Base-by-base conservation (phyloP, 2,888 invertebrate genomes). In the Isotomurus palustris region DNA sequence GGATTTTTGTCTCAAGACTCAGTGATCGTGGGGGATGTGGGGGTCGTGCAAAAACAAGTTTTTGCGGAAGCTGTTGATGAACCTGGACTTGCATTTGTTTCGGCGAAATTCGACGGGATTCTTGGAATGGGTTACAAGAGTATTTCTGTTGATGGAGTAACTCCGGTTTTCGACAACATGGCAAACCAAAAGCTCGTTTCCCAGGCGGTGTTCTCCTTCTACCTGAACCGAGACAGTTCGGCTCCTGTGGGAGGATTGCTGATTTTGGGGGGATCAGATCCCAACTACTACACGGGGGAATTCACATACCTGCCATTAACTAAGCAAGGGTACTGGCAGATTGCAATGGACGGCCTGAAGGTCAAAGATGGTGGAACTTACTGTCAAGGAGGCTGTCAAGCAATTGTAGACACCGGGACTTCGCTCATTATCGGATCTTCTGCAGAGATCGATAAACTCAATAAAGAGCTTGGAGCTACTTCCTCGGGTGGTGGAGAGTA, bases 151-250 rank as follows among this genome's bases (percentile, higher is more conserved):
- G 14, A 32, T 38, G 21, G 25, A 25, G 17, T 19, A 8, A 38
- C n/a, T n/a, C n/a, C n/a, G n/a, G n/a, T n/a, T n/a, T n/a, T 53
- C 28, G 24, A 53, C 47, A 44, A 32, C 24, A 32, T 48, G 41
- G 28, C 53, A 17, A 27, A 27, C 2, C 61, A 58, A 29, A 25
- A 25, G 17, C 32, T 45, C 21, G n/a, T 53, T 27, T 17, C 24
- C 36, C 2, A 1, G 2, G n/a, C 35, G 14, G n/a, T 45, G 5
- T 45, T 53, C 25, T 44, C 53, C n/a, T 45, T 53, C 19, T 53
- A 45, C 22, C 29, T 53, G 17, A n/a, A 5, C 73, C 88, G 91
- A 72, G 86, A 94, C 79, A 85, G 92, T 35, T 70, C 74, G 10
- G 87, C 86, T 32, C 73, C 81, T 29, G 76, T 80, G 17, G 40